These are phyloP conservation scores for Noctua janthina DNA, from an alignment of 2,888 invertebrate species.

Conservation along the genomic window DNA sequence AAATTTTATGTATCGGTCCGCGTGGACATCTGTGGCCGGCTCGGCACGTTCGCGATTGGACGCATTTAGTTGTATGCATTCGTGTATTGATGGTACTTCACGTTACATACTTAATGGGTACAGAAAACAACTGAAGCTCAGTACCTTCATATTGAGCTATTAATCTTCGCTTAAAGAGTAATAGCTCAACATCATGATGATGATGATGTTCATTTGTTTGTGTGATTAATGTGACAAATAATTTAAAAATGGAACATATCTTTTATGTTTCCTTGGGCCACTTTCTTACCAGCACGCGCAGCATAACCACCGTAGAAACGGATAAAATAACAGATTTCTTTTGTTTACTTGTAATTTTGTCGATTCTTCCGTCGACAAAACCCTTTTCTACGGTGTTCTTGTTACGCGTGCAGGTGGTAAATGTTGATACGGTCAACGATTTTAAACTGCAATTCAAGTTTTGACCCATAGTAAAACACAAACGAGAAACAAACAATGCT, in stretches of 20 bases:
- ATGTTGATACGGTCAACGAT: not conserved
- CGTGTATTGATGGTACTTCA: not conserved
- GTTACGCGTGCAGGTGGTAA: not conserved
- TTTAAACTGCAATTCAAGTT: not conserved
- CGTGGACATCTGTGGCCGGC: slow-evolving; percentile 66
- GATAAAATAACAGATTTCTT: too few relatives aligned
- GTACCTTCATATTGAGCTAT: too few relatives aligned
- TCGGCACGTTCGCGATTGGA: slow-evolving; percentile 57
- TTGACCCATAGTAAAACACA: not conserved
- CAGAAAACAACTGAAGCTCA: not conserved
- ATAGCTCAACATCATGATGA: too few relatives aligned
- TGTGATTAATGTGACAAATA: not conserved
- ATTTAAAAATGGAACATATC: not conserved
- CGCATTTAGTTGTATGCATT: slow-evolving; percentile 37
- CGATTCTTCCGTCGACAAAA: too few relatives aligned
- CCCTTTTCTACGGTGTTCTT: too few relatives aligned
- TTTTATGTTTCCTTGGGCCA: not conserved
- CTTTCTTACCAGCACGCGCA: not conserved
- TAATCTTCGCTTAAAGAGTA: too few relatives aligned
- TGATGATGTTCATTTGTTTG: not conserved
- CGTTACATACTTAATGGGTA: not conserved
- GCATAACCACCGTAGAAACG: too few relatives aligned
- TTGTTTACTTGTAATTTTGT: too few relatives aligned
- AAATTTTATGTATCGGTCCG: slow-evolving; percentile 62
- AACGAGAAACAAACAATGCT: not conserved